Base-by-base conservation (phyloP, 2,888 invertebrate genomes). In the Osmoderma eremita region DNA sequence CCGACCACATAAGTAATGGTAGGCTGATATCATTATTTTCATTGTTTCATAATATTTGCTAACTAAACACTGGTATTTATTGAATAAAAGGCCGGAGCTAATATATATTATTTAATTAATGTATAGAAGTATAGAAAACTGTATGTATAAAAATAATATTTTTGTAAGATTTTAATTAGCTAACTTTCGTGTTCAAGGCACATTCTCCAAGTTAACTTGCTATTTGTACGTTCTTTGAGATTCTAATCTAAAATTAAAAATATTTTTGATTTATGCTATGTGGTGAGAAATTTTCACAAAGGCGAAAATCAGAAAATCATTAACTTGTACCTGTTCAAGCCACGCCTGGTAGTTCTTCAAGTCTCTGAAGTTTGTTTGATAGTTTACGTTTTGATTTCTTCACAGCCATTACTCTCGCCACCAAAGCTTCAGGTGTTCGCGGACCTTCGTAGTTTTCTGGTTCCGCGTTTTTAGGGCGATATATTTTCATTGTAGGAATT, bases 381-480 rank as follows among this genome's bases (percentile, higher is more conserved):
- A 39, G 41, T 36, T 51, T 53, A 13, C 53, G 53, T 22, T 63
- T 63, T 3, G 58, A 45, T 24, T 61, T 61, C 56, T 66, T 66
- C 13, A 66, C 22, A 3, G 58, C 24, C 15, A 51, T 41, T 12
- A 68, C 45, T 64, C 39, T 68, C 15, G 67, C 63, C 20, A 72
- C 56, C 6, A 73, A 58, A 45, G 53, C 68, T n/a, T 65, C 62
- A 2, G 70, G 64, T n/a, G 49, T 69, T 18, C 73, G 51, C 3
- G 71, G 71, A 10, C 73, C 73, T 17, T 64, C 67, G 63, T 73
- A 73, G 42, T 70, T 69, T 38, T 69, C 67, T 3, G 73, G 73
- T 20, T 54, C 54, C 3, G 41, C 36, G 20, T 56, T 69, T 10
- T 69, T 67, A 8, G 71, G 69, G n/a, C 49, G 67, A 63, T 72